Evolutionary conservation across 1,140 invertebrate species (phyloP), one percentile per base, ranked within the genome.

Genomic region (Anagrus nilaparvatae): DNA sequence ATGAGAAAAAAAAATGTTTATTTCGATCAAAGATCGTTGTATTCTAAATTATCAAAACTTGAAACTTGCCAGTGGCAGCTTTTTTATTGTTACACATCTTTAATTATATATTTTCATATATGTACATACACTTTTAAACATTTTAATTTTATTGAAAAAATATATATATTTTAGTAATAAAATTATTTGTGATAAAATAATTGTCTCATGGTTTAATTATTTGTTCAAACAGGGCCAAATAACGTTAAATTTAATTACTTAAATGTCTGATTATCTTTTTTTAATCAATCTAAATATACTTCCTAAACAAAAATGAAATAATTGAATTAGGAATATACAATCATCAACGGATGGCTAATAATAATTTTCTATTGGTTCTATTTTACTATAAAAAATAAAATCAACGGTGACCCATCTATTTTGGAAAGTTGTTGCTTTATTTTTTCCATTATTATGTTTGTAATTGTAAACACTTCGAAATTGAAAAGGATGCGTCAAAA

Each of bases 321-420:
- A 68, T 62, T 25, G 69, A 61, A 60, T 87, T 89, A n/a, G 88
- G 88, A 53, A 90, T 75, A 55, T 36, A 40, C 84, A 79, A 47
- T 85, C 71, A 0, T 56, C 43, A 0, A 59, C 57, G 1, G 75
- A 77, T 12, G 84, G 77, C 31, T 91, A 63, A 14, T 60, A 63
- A 28, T 80, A 79, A 7, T 73, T 68, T 20, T 77, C 71, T 16
- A 82, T 16, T 7, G 81, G 63, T 50, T 74, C 71, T 33, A 63
- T 44, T 20, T 69, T 75, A 67, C 73, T 79, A 49, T 79, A 82
- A 55, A 86, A 83, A 45, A 89, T 84, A 53, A 87, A 88, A 65
- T 88, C 85, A 0, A 88, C 85, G 1, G 78, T 82, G 6, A 82
- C 63, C 85, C 85, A 88, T n/a, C 65, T 46, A 29, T 81, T 63